A percentile compares a stretch with the other conserved stretches of the same genome.
Conservation (phyloP, 2,797 vertebrate genomes). For the Chromobotia macracanthus region DNA sequence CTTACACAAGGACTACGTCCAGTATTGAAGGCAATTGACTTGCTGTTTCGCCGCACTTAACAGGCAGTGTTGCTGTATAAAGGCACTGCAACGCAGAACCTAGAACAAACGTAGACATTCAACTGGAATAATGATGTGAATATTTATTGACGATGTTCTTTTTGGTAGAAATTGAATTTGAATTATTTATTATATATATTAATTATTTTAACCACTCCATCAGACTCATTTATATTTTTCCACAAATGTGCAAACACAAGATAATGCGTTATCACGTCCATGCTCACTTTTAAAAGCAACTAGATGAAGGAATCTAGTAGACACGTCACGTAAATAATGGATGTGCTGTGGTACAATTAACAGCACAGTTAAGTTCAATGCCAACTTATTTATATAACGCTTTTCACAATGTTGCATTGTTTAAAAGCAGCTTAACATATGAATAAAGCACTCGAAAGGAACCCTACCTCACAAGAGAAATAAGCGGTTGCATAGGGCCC, state of each 20-base stretch:
- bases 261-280: background rate
- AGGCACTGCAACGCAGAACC: background rate
- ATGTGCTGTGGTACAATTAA: too few species aligned
- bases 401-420: too few species aligned
- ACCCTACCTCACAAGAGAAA: too few species aligned
- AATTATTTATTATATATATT: too few species aligned
- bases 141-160: background rate
- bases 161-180: background rate
- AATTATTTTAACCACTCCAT: background rate
- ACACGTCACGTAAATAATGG: too few species aligned
- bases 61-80: background rate
- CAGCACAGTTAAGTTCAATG: too few species aligned
- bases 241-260: background rate
- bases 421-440: too few species aligned
- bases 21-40: background rate
- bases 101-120: background rate
- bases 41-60: background rate
- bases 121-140: background rate
- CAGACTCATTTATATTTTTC: background rate
- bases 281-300: too few species aligned
- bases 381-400: too few species aligned
- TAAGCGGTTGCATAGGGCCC: too few species aligned
- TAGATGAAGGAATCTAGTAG: constrained; percentile 4
- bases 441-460: too few species aligned
- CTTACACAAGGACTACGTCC: background rate